Evolutionary conservation across 2,888 invertebrate species (phyloP).

Genomic region (Epiblema foenella): DNA sequence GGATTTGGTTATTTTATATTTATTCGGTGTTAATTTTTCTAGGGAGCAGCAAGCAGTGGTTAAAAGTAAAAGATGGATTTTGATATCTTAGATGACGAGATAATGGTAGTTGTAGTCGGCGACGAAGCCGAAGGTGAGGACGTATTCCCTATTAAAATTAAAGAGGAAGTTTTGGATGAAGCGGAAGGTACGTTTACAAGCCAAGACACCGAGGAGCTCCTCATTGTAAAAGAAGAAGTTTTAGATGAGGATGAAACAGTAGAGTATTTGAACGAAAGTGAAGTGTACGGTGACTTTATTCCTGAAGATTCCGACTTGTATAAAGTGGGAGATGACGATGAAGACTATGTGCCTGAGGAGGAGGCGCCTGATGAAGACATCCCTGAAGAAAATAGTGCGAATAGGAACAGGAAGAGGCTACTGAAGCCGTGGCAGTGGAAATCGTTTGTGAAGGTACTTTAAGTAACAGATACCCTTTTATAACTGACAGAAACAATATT

Average conservation of each 20-base stretch:
- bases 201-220: conserved; percentile 48
- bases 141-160: conserved; percentile 48
- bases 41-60: background rate
- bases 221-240: conserved; percentile 54
- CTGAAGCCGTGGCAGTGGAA: conserved; percentile 51
- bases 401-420: conserved; percentile 47
- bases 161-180: conserved; percentile 53
- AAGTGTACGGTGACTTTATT: conserved; percentile 39
- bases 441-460: conserved; percentile 61
- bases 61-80: conserved; percentile 50
- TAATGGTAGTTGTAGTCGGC: conserved; percentile 59
- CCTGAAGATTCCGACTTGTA: conserved; percentile 27
- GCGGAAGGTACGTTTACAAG: conserved; percentile 44
- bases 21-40: background rate
- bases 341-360: conserved; percentile 45
- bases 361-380: conserved; percentile 40
- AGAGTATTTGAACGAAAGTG: conserved; percentile 20
- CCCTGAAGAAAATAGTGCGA: background rate
- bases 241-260: conserved; percentile 44
- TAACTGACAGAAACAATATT: too few relatives aligned
- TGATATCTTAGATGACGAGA: conserved; percentile 54
- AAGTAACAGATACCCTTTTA: too few relatives aligned
- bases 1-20: background rate
- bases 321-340: conserved; percentile 43
- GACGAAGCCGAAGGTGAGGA: conserved; percentile 48